Percentiles rank a stretch among this genome's conserved stretches.
Evolutionary conservation across 2,888 invertebrate genomes (phyloP).

Genomic region (Chironomus riparius): DNA sequence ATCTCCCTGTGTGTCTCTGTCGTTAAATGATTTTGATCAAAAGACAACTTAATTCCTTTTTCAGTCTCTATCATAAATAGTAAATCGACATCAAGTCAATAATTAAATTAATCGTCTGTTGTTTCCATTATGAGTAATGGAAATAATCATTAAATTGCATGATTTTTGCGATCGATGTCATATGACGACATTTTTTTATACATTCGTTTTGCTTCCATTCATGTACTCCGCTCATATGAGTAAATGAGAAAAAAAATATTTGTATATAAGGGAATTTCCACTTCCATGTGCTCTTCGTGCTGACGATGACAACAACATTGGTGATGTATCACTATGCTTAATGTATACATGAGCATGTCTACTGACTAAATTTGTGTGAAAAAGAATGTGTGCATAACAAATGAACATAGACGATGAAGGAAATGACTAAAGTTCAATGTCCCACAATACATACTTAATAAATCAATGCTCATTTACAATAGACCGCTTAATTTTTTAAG

Average conservation of each 20-base stretch:
- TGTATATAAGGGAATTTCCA: neutral
- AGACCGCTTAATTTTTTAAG: neutral
- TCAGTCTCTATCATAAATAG: too few species aligned
- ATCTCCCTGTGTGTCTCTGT: too few species aligned
- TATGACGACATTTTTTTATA: neutral
- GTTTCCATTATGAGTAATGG: neutral
- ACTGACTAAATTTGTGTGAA: neutral
- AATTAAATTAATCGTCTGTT: neutral
- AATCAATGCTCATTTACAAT: neutral
- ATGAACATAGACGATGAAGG: neutral
- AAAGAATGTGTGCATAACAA: neutral
- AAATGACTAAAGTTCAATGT: constrained; percentile 17
- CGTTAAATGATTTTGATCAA: too few species aligned
- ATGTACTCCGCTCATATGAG: neutral
- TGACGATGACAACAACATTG: neutral
- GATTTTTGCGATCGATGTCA: neutral
- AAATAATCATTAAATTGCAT: neutral
- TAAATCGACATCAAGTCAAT: neutral
- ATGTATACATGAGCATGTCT: neutral
- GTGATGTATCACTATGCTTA: neutral
- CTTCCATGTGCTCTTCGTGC: neutral
- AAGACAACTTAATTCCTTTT: too few species aligned
- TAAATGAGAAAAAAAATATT: neutral
- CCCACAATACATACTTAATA: neutral
- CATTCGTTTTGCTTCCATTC: neutral